These are phyloP conservation scores for Microctonus brassicae DNA, from an alignment of 2,888 invertebrate genomes.

Conservation along the genomic window DNA sequence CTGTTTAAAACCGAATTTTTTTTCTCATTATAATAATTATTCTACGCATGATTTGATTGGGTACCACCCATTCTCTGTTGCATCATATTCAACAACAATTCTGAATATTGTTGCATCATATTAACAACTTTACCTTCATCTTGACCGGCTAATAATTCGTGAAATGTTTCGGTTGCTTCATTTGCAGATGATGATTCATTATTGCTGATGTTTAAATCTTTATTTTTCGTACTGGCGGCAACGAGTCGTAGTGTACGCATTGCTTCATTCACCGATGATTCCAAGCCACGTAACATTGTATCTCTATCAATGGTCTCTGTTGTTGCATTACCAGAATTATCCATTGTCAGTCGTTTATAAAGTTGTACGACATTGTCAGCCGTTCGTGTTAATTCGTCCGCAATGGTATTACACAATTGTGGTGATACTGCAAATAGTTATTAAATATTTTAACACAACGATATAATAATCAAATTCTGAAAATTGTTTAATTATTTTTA, in stretches of 20 bases:
- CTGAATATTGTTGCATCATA: slow-evolving; percentile 77
- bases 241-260: slow-evolving; percentile 68
- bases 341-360: slow-evolving; percentile 75
- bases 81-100: slow-evolving; percentile 74
- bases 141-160: slow-evolving; percentile 69
- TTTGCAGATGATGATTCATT: slow-evolving; percentile 66
- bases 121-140: slow-evolving; percentile 72
- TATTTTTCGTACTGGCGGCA: slow-evolving; percentile 54
- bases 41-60: slow-evolving; percentile 61
- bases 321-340: slow-evolving; percentile 68
- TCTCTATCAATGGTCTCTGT: slow-evolving; percentile 64
- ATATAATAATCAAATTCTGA: background rate
- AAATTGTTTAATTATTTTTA: background rate
- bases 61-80: slow-evolving; percentile 73
- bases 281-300: slow-evolving; percentile 70
- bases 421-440: slow-evolving; percentile 72
- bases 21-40: slow-evolving; percentile 40
- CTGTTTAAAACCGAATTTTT: background rate
- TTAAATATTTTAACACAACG: slow-evolving; percentile 9
- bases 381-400: slow-evolving; percentile 76
- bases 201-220: slow-evolving; percentile 49
- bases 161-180: slow-evolving; percentile 71
- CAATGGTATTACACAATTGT: slow-evolving; percentile 75
- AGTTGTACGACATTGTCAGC: slow-evolving; percentile 81
- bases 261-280: slow-evolving; percentile 68